phyloP scores from a whole-genome alignment of 2,113 vertebrate genomes.

The Talpa occidentalis region DNA sequence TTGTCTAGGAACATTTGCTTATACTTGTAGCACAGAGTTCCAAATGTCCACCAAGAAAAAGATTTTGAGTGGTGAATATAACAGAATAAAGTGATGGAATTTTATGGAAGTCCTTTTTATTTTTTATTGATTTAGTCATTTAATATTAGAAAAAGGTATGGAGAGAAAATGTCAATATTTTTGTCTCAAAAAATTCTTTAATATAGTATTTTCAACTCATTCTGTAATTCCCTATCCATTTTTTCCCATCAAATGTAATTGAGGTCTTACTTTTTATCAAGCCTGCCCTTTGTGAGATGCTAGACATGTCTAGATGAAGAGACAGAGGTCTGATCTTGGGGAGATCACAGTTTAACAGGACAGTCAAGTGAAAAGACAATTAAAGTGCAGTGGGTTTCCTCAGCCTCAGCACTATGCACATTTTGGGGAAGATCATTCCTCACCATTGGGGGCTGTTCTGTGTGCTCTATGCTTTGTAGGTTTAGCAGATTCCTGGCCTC shows the following conservation, averaged over 20 bases:
- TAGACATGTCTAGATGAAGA: not conserved
- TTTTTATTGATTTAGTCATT: not conserved
- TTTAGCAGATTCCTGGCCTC: not conserved
- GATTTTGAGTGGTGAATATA: not conserved
- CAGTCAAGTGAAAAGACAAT: not conserved
- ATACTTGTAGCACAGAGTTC: conserved; percentile 6
- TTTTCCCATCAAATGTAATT: not conserved
- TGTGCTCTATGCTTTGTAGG: no score
- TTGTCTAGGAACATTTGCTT: conserved; percentile 24
- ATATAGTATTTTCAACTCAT: not conserved
- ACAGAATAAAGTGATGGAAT: not conserved
- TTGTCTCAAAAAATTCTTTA: conserved; percentile 4
- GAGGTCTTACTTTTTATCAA: not conserved
- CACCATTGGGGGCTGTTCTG: not conserved
- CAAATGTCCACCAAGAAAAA: not conserved
- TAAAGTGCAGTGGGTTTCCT: not conserved
- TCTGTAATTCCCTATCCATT: not conserved
- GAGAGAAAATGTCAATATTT: not conserved
- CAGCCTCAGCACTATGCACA: not conserved
- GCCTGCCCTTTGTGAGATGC: not conserved
- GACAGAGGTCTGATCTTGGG: not conserved
- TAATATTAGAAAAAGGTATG: not conserved
- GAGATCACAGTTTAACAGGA: not conserved
- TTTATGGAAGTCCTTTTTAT: not conserved
- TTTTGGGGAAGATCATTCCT: not conserved